These are phyloP conservation scores for Puntigrus tetrazona DNA, from an alignment of 2,113 vertebrate genomes.

Conservation along the genomic window DNA sequence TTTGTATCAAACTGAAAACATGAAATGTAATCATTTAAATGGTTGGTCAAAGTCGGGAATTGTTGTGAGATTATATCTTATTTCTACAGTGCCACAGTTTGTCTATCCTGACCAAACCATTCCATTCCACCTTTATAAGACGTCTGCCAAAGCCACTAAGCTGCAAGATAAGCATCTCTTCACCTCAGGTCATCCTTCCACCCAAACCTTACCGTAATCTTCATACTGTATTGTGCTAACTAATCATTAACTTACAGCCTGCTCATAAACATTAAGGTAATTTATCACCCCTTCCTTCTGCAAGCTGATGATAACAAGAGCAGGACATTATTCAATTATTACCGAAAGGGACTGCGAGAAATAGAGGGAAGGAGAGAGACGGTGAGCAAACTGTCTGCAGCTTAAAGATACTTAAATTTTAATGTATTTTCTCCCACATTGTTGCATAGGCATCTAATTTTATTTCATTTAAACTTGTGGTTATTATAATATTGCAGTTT, in stretches of 20 bases:
- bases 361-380: neutral
- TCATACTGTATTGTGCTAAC: slow-evolving; percentile 33
- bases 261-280: slow-evolving; percentile 25
- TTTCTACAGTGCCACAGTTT: neutral
- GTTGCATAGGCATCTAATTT: neutral
- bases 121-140: neutral
- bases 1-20: neutral
- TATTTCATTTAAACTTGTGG: neutral
- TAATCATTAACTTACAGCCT: slow-evolving; percentile 38
- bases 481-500: neutral
- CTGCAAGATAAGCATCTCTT: slow-evolving; percentile 18
- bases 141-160: neutral
- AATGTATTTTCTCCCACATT: neutral
- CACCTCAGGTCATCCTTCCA: slow-evolving; percentile 25
- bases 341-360: neutral
- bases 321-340: slow-evolving; percentile 30
- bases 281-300: slow-evolving; percentile 23
- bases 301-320: slow-evolving; percentile 17
- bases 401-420: slow-evolving; percentile 17
- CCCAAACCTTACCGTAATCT: slow-evolving; percentile 21
- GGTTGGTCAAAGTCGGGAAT: neutral
- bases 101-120: neutral
- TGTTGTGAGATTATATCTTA: neutral
- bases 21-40: neutral
- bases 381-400: slow-evolving; percentile 6